Conservation (phyloP, 2,888 invertebrate genomes). For the Cheilosia variabilis region DNA sequence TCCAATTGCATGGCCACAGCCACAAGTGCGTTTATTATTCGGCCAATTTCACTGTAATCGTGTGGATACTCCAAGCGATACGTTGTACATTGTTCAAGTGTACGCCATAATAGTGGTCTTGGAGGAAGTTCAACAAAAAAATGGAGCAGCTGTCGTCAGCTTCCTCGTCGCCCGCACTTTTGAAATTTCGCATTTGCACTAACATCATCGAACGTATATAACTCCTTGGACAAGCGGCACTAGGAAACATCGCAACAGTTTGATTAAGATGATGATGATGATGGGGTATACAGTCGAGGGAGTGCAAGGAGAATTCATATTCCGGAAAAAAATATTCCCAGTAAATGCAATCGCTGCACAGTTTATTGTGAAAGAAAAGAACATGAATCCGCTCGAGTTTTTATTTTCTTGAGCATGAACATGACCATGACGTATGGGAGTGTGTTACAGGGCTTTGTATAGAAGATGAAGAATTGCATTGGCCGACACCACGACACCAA, state of each 20-base stretch:
- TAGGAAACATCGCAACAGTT: constrained; percentile 8
- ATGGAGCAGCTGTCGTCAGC: constrained; percentile 1
- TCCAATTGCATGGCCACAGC: constrained; percentile 32
- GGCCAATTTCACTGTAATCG: constrained; percentile 56
- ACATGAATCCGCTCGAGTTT: not conserved
- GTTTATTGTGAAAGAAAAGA: constrained; percentile 16
- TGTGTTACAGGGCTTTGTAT: not conserved
- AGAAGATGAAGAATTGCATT: constrained; percentile 57
- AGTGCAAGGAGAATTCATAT: constrained; percentile 1
- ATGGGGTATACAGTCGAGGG: not conserved
- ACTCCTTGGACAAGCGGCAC: not conserved
- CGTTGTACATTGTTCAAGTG: constrained; percentile 13
- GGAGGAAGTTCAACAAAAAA: constrained; percentile 12
- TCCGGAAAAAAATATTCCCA: constrained; percentile 29
- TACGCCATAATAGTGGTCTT: constrained; percentile 41
- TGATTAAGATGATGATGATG: constrained; percentile 26
- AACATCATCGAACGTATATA: not conserved
- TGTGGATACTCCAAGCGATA: constrained; percentile 38
- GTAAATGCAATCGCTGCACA: constrained; percentile 26
- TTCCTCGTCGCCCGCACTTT: constrained; percentile 13
- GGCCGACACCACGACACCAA: constrained; percentile 45
- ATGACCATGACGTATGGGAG: not conserved
- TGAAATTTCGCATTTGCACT: constrained; percentile 41
- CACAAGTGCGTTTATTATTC: constrained; percentile 58
- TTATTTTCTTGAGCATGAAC: constrained; percentile 1